Percentiles rank a stretch among this genome's conserved stretches.
Evolutionary conservation across 2,888 invertebrate species (phyloP).

Genomic region (Poecilus cupreus): DNA sequence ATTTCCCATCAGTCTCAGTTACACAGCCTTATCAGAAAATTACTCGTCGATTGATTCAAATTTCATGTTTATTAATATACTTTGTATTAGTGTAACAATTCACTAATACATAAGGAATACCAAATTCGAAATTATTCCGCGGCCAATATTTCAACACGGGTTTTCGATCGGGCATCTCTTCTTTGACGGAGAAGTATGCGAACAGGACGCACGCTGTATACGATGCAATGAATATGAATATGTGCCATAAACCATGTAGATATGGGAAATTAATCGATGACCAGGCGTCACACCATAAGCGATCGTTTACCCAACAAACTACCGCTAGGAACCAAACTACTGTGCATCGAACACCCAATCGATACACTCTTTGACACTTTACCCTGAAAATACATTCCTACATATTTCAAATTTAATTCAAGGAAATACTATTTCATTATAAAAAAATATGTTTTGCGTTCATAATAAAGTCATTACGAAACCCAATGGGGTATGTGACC

Average conservation of each 20-base stretch:
- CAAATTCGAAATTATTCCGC: constrained; percentile 83
- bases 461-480: too few relatives aligned
- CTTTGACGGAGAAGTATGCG: constrained; percentile 85
- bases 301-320: constrained; percentile 86
- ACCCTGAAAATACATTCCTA: constrained; percentile 72
- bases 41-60: neutral
- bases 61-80: constrained; percentile 33
- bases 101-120: constrained; percentile 84
- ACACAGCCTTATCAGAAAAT: constrained; percentile 41
- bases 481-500: too few relatives aligned
- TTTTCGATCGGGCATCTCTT: constrained; percentile 82
- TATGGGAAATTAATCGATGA: constrained; percentile 86
- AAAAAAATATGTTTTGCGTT: too few relatives aligned
- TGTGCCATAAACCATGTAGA: constrained; percentile 89
- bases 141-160: constrained; percentile 87
- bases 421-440: too few relatives aligned
- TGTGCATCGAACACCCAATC: constrained; percentile 82
- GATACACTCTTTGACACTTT: constrained; percentile 80
- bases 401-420: constrained; percentile 17
- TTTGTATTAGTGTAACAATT: constrained; percentile 66
- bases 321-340: constrained; percentile 82
- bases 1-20: constrained; percentile 22
- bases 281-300: constrained; percentile 87
- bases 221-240: constrained; percentile 86
- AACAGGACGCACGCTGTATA: constrained; percentile 86